Conservation (phyloP, 2,797 vertebrate genomes). For the Neopelma chrysocephalum region DNA sequence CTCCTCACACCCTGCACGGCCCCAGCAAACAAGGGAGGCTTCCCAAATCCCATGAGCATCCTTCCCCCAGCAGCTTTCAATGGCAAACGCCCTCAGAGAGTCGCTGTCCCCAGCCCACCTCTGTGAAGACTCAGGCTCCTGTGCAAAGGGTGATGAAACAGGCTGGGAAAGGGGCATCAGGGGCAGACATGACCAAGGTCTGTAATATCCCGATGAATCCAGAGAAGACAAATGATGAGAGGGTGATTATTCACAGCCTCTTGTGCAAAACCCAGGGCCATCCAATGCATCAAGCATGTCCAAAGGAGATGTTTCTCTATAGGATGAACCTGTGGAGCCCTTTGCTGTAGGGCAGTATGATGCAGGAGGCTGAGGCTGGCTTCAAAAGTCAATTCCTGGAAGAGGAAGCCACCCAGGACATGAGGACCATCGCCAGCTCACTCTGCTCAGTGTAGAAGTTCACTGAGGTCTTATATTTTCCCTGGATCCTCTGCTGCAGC, state of each 20-base stretch:
- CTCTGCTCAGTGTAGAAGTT: not conserved
- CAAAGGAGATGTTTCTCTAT: not conserved
- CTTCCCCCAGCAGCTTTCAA: rapidly evolving
- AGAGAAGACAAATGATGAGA: not conserved
- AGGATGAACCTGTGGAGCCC: not conserved
- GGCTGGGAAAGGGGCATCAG: not conserved
- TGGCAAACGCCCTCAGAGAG: not conserved
- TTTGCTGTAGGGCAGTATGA: rapidly evolving
- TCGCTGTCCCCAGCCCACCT: not conserved
- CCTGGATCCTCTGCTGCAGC: not conserved
- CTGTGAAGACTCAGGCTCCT: not conserved
- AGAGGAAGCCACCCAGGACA: not conserved
- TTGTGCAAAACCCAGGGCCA: not conserved
- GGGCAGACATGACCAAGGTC: rapidly evolving
- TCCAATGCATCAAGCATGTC: not conserved
- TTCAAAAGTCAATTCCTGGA: not conserved
- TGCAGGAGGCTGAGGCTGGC: not conserved
- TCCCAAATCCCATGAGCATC: not conserved
- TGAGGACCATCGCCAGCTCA: rapidly evolving
- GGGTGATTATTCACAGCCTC: not conserved
- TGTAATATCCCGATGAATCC: not conserved
- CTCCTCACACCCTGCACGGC: not conserved
- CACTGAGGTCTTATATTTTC: rapidly evolving
- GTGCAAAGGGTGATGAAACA: not conserved
- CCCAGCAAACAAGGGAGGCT: not conserved